Evolutionary conservation across 2,113 vertebrate species (phyloP), one percentile per base, ranked within the genome.

Genomic region (Larimichthys polyactis): DNA sequence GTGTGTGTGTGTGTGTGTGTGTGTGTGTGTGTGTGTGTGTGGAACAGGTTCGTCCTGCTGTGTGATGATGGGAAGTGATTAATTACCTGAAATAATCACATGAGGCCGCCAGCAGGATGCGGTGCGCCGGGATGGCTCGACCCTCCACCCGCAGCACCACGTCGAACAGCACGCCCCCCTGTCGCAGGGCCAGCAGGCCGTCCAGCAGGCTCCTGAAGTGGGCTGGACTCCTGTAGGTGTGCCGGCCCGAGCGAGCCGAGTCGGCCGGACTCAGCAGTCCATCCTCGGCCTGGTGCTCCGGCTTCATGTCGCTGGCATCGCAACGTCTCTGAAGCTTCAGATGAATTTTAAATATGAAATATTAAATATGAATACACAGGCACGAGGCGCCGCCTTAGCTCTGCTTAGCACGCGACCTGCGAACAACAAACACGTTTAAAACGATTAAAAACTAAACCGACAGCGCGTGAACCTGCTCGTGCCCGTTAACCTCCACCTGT

Each of bases 61-160:
- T 36, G 32, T 27, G 1, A 27, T 27, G 32, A 10, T 8, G 1
- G 51, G 5, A 44, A 44, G 3, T 49, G 24, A 44, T 46, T 88
- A 98, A 44, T 46, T 88, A 98, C 98, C 98, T 97, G 93, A 99
- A 99, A 82, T 99, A 99, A 88, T 99, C 97, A 11, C 98, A 99
- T 9, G 97, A 97, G 0, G 98, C 98, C 14, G 98, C 98, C 67
- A 99, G 94, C 0, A 99, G 96, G 70, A 99, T 96, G 1, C 98
- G 97, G 86, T 99, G 98, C 51, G 98, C 98, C 82, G 96, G 95
- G 0, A 99, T 95, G 17, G 96, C 94, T 67, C 93, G 96, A 72
- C 95, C 97, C 60, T 99, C 98, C 49, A 99, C 97, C 58, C 97
- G 87, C 51, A 99, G 96, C 24, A 97, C 96, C 5, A 99, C 98